Evolutionary conservation across 2,113 vertebrate genomes (phyloP).

Genomic region (Pitta sordida): DNA sequence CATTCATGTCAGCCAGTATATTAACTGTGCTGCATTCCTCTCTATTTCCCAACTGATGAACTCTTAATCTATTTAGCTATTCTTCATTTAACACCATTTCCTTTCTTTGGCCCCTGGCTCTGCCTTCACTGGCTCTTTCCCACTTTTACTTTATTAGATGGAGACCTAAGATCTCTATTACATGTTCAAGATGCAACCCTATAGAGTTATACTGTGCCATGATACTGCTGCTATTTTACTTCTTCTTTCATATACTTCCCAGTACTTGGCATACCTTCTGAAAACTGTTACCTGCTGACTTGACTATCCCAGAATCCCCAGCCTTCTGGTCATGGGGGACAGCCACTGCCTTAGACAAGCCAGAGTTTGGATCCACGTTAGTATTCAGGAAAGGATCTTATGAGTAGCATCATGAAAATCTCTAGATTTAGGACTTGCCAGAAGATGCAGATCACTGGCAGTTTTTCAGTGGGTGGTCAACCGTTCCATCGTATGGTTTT

Average conservation of each 20-base stretch:
- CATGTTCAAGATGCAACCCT: neutral
- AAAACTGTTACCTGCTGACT: neutral
- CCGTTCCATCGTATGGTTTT: neutral
- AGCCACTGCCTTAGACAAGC: neutral
- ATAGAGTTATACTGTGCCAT: neutral
- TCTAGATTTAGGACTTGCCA: neutral
- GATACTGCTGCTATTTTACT: neutral
- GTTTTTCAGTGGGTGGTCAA: neutral
- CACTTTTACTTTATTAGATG: neutral
- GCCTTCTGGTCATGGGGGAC: neutral
- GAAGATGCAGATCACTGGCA: neutral
- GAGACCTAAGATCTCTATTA: neutral
- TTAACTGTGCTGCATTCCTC: neutral
- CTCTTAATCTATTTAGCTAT: neutral
- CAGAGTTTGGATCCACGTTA: accelerated
- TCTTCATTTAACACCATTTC: neutral
- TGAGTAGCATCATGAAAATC: neutral
- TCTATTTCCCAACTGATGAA: neutral
- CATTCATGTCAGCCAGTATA: neutral
- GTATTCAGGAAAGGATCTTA: neutral
- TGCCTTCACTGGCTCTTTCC: neutral
- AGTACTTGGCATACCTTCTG: neutral
- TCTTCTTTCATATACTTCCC: neutral
- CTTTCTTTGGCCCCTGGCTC: neutral
- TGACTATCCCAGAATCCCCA: neutral